phyloP scores from a whole-genome alignment of 2,888 invertebrate species.

The Kryphioiulus occultus region DNA sequence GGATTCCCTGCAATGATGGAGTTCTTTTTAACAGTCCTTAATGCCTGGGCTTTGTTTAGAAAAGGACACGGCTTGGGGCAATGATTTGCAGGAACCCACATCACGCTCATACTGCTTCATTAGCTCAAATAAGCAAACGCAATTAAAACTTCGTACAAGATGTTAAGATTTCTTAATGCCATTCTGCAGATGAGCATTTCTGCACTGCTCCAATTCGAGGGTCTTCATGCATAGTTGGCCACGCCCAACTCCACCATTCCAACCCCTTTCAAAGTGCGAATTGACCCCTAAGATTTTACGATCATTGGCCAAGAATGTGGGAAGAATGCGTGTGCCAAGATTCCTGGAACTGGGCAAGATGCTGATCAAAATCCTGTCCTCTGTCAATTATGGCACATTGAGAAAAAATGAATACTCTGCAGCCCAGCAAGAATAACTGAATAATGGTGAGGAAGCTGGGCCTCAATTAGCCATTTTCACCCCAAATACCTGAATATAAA shows the following conservation, averaged over 20 bases:
- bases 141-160: slow-evolving; percentile 8
- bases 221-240: too few species aligned
- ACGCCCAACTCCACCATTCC: too few species aligned
- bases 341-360: neutral
- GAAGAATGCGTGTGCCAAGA: neutral
- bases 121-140: neutral
- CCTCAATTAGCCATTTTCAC: neutral
- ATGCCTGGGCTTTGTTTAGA: slow-evolving; percentile 4
- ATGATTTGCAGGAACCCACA: slow-evolving; percentile 20
- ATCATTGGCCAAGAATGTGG: neutral
- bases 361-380: neutral
- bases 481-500: neutral
- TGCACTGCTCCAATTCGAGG: too few species aligned
- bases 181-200: neutral
- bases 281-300: neutral
- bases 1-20: slow-evolving; percentile 1
- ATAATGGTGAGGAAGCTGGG: too few species aligned
- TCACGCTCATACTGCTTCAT: neutral
- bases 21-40: slow-evolving; percentile 13
- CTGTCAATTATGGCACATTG: too few species aligned
- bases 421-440: too few species aligned
- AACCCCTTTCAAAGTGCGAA: neutral
- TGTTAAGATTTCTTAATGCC: neutral
- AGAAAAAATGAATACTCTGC: too few species aligned
- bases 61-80: neutral